Evolutionary conservation across 2,797 vertebrate species (phyloP).

Genomic region (Buphagus erythrorhynchus): DNA sequence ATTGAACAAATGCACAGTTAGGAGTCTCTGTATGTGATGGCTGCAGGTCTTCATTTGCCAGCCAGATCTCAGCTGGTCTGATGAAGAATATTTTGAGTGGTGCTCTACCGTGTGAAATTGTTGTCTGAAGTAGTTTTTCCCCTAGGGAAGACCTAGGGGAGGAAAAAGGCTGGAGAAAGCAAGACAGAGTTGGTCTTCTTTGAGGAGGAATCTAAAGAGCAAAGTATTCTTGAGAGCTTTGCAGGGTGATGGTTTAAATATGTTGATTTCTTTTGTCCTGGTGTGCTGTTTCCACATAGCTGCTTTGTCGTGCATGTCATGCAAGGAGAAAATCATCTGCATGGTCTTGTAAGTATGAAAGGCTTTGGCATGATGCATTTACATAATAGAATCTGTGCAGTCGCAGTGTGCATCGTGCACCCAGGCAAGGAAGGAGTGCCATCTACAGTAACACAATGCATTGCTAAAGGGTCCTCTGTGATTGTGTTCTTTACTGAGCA

Average conservation of each 20-base stretch:
- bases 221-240: background rate
- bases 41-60: background rate
- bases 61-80: background rate
- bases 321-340: background rate
- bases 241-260: background rate
- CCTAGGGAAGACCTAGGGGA: background rate
- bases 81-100: background rate
- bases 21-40: background rate
- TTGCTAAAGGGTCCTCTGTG: background rate
- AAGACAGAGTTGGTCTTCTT: background rate
- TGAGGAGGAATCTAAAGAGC: background rate
- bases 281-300: background rate
- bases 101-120: background rate
- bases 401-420: background rate
- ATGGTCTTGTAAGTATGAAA: background rate
- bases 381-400: background rate
- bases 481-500: background rate
- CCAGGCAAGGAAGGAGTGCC: constrained; percentile 46
- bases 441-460: constrained; percentile 43
- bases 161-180: background rate
- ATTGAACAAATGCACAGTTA: background rate
- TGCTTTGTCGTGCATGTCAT: background rate
- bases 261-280: background rate
- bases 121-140: background rate
- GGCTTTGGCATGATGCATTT: background rate